A percentile compares a stretch with the other conserved stretches of the same genome.
phyloP scores from a whole-genome alignment of 2,888 invertebrate genomes.

The Spatulosminthurus flaviceps region DNA sequence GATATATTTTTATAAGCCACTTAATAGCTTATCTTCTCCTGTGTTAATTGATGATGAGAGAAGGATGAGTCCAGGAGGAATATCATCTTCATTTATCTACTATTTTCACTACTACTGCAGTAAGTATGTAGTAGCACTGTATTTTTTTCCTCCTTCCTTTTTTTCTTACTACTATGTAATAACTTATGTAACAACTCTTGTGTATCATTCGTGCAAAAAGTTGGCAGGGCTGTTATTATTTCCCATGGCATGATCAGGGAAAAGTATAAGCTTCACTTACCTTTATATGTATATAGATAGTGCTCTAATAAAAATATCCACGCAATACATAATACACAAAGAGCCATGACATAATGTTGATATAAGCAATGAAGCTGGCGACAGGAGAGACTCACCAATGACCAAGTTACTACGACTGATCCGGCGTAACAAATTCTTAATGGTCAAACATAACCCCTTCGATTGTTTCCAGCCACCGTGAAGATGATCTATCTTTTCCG shows the following conservation, averaged over 20 bases:
- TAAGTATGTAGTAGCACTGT: background rate
- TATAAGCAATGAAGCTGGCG: no score
- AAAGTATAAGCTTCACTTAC: no score
- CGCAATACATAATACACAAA: no score
- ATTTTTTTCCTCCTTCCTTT: background rate
- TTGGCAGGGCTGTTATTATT: no score
- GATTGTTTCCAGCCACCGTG: slow-evolving; percentile 44
- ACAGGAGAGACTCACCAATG: slow-evolving; percentile 7
- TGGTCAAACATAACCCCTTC: slow-evolving; percentile 47
- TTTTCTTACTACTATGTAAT: background rate
- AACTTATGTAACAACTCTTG: background rate
- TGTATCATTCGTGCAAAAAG: no score
- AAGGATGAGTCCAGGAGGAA: slow-evolving; percentile 23
- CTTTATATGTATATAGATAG: no score
- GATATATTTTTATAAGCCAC: background rate
- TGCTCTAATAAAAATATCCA: no score
- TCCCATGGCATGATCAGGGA: no score
- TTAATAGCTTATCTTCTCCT: slow-evolving; percentile 20
- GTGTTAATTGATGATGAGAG: slow-evolving; percentile 22
- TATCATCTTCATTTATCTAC: background rate
- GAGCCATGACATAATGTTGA: no score
- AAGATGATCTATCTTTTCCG: slow-evolving; percentile 58
- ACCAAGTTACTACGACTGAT: slow-evolving; percentile 43
- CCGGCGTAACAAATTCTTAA: slow-evolving; percentile 49
- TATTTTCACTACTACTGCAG: background rate